phyloP scores from a whole-genome alignment of 1,140 invertebrate genomes.

The Apis laboriosa region DNA sequence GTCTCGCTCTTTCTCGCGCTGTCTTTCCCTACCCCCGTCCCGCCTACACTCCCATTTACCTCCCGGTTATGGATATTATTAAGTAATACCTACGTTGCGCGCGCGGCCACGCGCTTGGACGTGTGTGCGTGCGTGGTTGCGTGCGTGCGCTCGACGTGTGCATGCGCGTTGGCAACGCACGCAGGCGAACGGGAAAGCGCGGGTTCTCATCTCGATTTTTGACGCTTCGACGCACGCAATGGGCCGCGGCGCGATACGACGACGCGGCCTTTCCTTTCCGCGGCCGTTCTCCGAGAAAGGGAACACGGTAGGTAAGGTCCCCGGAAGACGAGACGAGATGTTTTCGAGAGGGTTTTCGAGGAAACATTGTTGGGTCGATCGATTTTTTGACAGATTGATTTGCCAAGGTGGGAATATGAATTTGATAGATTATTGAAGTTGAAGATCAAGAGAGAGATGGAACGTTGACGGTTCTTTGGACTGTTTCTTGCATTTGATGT shows the following conservation, averaged over 20 bases:
- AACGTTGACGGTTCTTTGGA: too few species aligned
- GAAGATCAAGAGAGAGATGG: too few species aligned
- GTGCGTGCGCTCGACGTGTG: neutral
- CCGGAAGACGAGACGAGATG: neutral
- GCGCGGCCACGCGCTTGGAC: slow-evolving; percentile 38
- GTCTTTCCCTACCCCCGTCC: slow-evolving; percentile 47
- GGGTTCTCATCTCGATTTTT: slow-evolving; percentile 67
- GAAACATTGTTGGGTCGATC: too few species aligned
- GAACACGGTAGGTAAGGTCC: neutral
- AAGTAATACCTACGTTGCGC: slow-evolving; percentile 72
- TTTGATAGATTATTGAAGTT: too few species aligned
- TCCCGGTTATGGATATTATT: slow-evolving; percentile 77
- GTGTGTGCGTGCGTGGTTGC: slow-evolving; percentile 4
- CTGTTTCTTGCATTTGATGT: too few species aligned
- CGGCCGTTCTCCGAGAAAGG: neutral
- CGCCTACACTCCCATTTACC: slow-evolving; percentile 63
- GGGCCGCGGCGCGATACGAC: neutral
- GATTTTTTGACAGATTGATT: too few species aligned
- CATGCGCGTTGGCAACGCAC: slow-evolving; percentile 47
- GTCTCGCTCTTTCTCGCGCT: slow-evolving; percentile 31
- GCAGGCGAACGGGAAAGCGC: slow-evolving; percentile 67
- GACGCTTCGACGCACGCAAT: neutral
- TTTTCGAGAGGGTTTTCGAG: too few species aligned
- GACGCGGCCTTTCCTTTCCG: neutral
- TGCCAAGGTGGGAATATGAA: too few species aligned